Base-by-base conservation (phyloP, 1,140 invertebrate genomes). In the Drosophila hydei region DNA sequence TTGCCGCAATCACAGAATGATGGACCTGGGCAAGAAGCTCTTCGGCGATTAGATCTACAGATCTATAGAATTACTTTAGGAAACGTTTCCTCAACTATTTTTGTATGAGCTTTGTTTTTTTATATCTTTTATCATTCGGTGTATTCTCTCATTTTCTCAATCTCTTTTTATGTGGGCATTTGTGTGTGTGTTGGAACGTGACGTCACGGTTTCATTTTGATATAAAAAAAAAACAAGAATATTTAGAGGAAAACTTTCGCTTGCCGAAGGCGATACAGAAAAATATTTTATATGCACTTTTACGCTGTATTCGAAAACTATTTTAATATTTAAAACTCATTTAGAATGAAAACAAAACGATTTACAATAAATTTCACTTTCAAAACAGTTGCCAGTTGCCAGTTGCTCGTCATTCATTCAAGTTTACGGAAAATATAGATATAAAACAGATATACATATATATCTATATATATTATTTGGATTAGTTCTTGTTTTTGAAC, bases 1-100 rank as follows among this genome's bases (percentile, higher is more conserved):
- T 47, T 97, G 96, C 91, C 93, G 96, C 84, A 97, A 95, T 90
- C 97, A 97, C 92, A 93, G 96, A 80, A 94, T 97, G 92, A 97
- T 97, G 96, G 96, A 97, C 77, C 92, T 98, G 81, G 96, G 96
- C 73, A 97, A 97, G 92, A 94, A 95, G 90, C 93, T 97, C 60
- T 96, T 96, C 92, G 96, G 96, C 61, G 96, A 96, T 92, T 96
- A 95, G 14, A 23, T 33, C 3, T n/a, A 40, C 21, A 9, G 23
- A 7, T 23, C 11, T 27, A 23, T 33, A 60, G 33, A 14, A 23
- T 42, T 50, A 50, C 33, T 42, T 60, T 59, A 51, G 64, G 43
- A 56, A 47, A 16, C 42, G 23, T 59, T 59, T 65, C 30, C 30
- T 59, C 30, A 30, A 59, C 42, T 59, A 67, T 33, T 67, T 72